Evolutionary conservation across 2,797 vertebrate species (phyloP), one percentile per base, ranked within the genome.

Genomic region (Simalia tracyae): DNA sequence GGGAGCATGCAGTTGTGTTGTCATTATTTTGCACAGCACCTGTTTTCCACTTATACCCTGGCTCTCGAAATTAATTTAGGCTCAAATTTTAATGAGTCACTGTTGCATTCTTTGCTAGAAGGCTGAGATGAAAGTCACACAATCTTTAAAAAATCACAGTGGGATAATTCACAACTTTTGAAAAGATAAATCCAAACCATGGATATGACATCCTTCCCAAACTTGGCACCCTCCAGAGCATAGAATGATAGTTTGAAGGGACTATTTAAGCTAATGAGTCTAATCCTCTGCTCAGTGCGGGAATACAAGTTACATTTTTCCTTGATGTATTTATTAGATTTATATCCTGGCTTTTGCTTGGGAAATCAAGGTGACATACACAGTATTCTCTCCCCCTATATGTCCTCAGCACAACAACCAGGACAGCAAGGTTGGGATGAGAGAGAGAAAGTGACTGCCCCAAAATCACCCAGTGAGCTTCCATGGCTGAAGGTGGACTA

Each of bases 1-100:
- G 42, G 54, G 31, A 19, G 31, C 22, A n/a, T 28, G 50, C 11
- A 15, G 24, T 66, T 64, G 28, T 14, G 24, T 86, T 17, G 19
- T 19, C 17, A 12, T 57, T 87, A 57, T 26, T 64, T 88, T 88
- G 42, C 22, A 19, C 7, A 61, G 36, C 59, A 31, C 66, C 61
- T 86, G 22, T 93, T 42, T 64, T 72, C 59, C 50, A 64, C 31
- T 50, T 91, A 56, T 60, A 24, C 66, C 89, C 50, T 86, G 86
- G n/a, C 14, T 86, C 87, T 91, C 87, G 89, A 89, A 86, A 91
- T 89, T 85, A 89, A 89, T 60, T 93, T 88, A 91, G 72, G 3
- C 54, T 89, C 14, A 91, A 50, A 91, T 15, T 57, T 92, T 66
- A 57, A 85, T 89, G 91, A 89, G 91, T 89, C 64, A 93, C 31